Percentiles rank a stretch among this genome's conserved stretches.
Conservation (phyloP, 2,797 vertebrate genomes). For the Catharus ustulatus region DNA sequence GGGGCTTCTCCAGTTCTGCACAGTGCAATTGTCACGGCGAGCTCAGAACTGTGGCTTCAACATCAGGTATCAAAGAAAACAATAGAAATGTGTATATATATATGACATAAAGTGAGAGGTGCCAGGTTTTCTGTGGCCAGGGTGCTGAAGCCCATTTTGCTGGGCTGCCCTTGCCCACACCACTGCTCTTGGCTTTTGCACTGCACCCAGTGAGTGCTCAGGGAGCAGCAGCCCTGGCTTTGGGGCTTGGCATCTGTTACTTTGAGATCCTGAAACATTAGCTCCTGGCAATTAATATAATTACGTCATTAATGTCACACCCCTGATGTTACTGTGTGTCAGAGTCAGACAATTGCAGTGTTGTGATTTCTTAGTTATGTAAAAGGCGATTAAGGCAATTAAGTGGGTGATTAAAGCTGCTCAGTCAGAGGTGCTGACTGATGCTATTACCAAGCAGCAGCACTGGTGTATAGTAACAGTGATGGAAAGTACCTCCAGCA, state of each 20-base stretch:
- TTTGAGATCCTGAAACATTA: constrained; percentile 40
- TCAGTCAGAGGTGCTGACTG: constrained; percentile 46
- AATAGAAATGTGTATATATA: neutral
- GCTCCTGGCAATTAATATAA: constrained; percentile 56
- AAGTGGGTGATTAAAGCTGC: constrained; percentile 51
- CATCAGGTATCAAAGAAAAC: neutral
- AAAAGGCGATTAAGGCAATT: constrained; percentile 74
- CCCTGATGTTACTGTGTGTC: constrained; percentile 62
- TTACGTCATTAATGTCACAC: constrained; percentile 68
- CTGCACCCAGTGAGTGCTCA: neutral
- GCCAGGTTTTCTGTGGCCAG: neutral
- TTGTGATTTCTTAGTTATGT: constrained; percentile 73
- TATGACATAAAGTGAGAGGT: neutral
- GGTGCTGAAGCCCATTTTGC: neutral
- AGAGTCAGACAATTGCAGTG: constrained; percentile 68
- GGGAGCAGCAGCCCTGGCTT: neutral
- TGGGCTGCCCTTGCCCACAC: accelerated
- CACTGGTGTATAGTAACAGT: neutral
- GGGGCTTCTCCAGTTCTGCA: neutral
- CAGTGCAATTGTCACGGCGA: accelerated
- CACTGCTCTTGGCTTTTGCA: neutral
- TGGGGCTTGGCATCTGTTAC: neutral
- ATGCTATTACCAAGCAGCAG: constrained; percentile 27
- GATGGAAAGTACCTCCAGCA: neutral
- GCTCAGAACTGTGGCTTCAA: neutral